A percentile compares a stretch with the other conserved stretches of the same genome.
Conservation (phyloP, 92 coral and sea anemone species). For the Epizoanthus scotinus region DNA sequence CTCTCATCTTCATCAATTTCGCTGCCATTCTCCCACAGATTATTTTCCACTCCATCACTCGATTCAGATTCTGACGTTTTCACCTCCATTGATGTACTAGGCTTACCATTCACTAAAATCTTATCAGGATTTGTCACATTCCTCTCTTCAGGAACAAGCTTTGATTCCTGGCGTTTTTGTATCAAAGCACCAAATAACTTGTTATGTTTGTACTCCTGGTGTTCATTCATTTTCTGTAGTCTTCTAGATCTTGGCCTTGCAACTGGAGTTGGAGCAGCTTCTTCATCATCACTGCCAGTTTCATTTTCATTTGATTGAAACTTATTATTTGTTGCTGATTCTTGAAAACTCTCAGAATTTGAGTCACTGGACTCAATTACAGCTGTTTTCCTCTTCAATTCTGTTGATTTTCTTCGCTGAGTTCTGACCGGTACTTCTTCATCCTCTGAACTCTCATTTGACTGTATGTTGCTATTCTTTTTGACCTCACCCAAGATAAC, state of each 20-base stretch:
- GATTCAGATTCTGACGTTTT: slow-evolving; percentile 41
- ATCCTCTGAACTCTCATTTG: slow-evolving; percentile 18
- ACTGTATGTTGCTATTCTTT: background rate
- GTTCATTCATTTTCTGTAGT: slow-evolving; percentile 46
- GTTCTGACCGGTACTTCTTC: background rate
- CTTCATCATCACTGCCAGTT: background rate
- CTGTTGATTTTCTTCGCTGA: slow-evolving; percentile 6
- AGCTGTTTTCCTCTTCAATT: background rate
- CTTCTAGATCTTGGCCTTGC: slow-evolving; percentile 44
- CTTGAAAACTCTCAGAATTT: background rate
- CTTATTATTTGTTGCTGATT: background rate
- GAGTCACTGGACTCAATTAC: slow-evolving; percentile 35
- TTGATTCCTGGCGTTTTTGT: slow-evolving; percentile 53
- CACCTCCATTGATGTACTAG: background rate
- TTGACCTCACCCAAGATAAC: too few species aligned
- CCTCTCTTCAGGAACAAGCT: slow-evolving; percentile 48
- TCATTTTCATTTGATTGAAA: background rate
- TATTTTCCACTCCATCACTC: slow-evolving; percentile 38
- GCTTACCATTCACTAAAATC: background rate
- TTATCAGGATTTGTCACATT: slow-evolving; percentile 17
- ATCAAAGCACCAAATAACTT: slow-evolving; percentile 52
- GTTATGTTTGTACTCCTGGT: slow-evolving; percentile 37
- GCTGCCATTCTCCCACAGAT: slow-evolving; percentile 46
- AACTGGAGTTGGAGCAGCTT: background rate
- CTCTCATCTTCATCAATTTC: slow-evolving; percentile 75